Evolutionary conservation across 2,888 invertebrate genomes (phyloP), one percentile per base, ranked within the genome.

Genomic region (Calliopum simillimum): DNA sequence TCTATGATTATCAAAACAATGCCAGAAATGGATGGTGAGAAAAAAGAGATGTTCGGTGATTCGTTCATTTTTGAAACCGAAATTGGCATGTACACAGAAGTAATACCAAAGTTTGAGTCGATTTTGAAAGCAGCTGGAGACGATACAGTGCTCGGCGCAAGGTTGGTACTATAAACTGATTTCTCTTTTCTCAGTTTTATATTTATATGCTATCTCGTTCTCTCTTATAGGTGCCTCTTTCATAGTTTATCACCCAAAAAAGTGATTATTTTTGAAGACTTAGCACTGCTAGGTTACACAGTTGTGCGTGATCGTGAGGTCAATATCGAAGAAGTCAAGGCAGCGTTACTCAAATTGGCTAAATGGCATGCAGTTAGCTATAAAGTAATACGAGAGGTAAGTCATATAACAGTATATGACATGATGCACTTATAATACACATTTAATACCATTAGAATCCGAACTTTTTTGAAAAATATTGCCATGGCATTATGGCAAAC

Each of bases 1-100:
- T 71, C 59, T 1, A 64, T 69, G 68, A 78, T 83, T 16, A 75
- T 83, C 3, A 83, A 84, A 67, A 79, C 80, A 1, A 80, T 82
- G 80, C 82, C 83, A 0, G 76, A 78, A 13, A 13, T 14, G 16
- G 78, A 81, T 5, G 77, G 81, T 2, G 19, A 65, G 0, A 83
- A 82, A 69, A 25, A 16, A 19, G n/a, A 59, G 2, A 2, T 41
- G n/a, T 6, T 49, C 12, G 19, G 19, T 5, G 49, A 19, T 12
- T 49, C 19, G 1, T n/a, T 16, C 12, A 49, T 49, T 49, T 49
- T 49, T 49, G 49, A 49, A 12, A 49, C 49, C 12, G 49, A 49
- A 49, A 49, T 49, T 19, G 49, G 49, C n/a, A 49, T 49, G 49
- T 49, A 49, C 19, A 49, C 49, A 3, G 49, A 49, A 19, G 49